Evolutionary conservation across 2,888 invertebrate species (phyloP).

Genomic region (Mimas tiliae): DNA sequence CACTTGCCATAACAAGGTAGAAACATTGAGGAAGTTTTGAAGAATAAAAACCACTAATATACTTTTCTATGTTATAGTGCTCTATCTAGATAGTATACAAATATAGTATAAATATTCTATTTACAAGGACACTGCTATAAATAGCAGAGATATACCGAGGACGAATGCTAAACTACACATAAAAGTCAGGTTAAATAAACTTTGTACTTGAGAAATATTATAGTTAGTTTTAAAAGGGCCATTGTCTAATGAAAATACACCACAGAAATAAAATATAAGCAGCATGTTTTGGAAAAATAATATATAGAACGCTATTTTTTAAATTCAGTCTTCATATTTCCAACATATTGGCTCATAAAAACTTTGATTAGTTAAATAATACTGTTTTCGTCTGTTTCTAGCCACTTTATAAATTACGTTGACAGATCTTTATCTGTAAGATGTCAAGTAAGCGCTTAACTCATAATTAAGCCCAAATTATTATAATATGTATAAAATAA

Average conservation of each 20-base stretch:
- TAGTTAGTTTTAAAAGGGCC: neutral
- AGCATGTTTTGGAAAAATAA: neutral
- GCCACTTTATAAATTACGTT: no score
- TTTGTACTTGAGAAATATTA: constrained; percentile 34
- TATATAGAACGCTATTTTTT: neutral
- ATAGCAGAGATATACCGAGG: neutral
- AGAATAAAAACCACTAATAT: constrained; percentile 32
- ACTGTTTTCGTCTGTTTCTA: no score
- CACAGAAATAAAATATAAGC: neutral
- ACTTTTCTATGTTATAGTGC: constrained; percentile 29
- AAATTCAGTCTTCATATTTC: neutral
- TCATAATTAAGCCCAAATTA: no score
- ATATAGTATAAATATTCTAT: constrained; percentile 55
- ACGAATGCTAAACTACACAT: constrained; percentile 19
- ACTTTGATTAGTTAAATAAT: no score
- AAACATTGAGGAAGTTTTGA: constrained; percentile 14
- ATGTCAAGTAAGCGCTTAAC: no score
- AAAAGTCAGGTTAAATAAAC: constrained; percentile 30
- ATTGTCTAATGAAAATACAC: constrained; percentile 21
- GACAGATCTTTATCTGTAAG: no score
- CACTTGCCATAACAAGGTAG: constrained; percentile 4
- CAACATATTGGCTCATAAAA: no score
- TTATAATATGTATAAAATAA: no score
- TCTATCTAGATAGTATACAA: constrained; percentile 42
- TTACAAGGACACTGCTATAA: constrained; percentile 47